Conservation (phyloP, 2,888 invertebrate species). For the Chalcosyrphus nemorum region DNA sequence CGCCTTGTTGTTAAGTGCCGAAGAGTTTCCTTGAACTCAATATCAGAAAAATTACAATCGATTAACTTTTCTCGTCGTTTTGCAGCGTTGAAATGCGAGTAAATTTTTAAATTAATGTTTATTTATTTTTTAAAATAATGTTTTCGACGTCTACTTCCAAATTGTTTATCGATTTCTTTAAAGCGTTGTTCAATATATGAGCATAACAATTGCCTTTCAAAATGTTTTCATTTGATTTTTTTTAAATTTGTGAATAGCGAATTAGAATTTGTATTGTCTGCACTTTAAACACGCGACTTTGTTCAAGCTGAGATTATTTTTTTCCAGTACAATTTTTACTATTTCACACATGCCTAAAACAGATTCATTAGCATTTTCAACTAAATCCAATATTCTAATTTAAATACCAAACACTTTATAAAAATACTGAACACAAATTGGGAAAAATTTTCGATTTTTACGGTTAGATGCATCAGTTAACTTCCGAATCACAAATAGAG, state of each 20-base stretch:
- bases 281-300: conserved; percentile 24
- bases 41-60: conserved; percentile 30
- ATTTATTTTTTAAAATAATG: conserved; percentile 37
- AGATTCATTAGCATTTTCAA: conserved; percentile 17
- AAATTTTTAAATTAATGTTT: conserved; percentile 38
- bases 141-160: conserved; percentile 33
- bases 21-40: conserved; percentile 31
- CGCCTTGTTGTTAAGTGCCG: conserved; percentile 39
- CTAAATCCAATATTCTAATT: conserved; percentile 26
- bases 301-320: conserved; percentile 13
- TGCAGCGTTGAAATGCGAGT: conserved; percentile 12
- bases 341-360: conserved; percentile 17
- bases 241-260: conserved; percentile 21
- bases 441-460: conserved; percentile 26
- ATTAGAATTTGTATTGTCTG: conserved; percentile 16
- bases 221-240: conserved; percentile 20
- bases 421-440: conserved; percentile 22
- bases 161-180: conserved; percentile 22
- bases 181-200: conserved; percentile 29
- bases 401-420: conserved; percentile 26
- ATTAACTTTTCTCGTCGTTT: conserved; percentile 25
- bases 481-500: conserved; percentile 11
- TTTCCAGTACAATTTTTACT: conserved; percentile 21
- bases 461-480: conserved; percentile 30
- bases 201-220: conserved; percentile 15